Base-by-base conservation (phyloP, 2,113 vertebrate species). In the Rynchops niger region DNA sequence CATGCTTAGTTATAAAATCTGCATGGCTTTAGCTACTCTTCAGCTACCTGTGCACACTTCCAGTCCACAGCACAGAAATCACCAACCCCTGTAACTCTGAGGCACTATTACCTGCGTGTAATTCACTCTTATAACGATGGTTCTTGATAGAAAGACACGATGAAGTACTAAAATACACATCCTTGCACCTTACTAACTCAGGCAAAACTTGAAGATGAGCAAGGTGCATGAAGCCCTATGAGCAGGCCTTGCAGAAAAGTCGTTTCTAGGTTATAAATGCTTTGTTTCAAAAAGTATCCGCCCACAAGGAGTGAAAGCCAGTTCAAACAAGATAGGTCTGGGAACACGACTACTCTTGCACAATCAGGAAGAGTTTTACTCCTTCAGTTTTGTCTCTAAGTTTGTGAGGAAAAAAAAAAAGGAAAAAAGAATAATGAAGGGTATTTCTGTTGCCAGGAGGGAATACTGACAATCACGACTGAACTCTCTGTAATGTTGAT, bases 51-150 rank as follows among this genome's bases (percentile, higher is more conserved):
- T 25, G 32, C 61, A 40, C 8, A 5, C 19, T 82, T 58, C 52
- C 49, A 49, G 11, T 1, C 22, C 91, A n/a, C 30, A 80, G 82
- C 49, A 65, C 21, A 17, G 1, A 21, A 29, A 50, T 47, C 26
- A 40, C 55, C 78, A 74, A 11, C 18, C 20, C 38, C 56, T 82
- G 10, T 4, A 32, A 59, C 2, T 74, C 52, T 8, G 27, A 52
- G 61, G 36, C 15, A 12, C 32, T 11, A 13, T 4, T 61, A n/a
- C 34, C 23, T 26, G 34, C 0, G 1, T n/a, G 4, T 7, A 40
- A 71, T 10, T 82, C 53, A 70, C 13, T 47, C 49, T 89, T 72
- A 63, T 52, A 65, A 53, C 0, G 0, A 36, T 0, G 3, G 12
- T 16, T 45, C n/a, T 71, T 6, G 42, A 66, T 0, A n/a, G 52